Percentiles rank a stretch among this genome's conserved stretches.
Evolutionary conservation across 2,888 invertebrate species (phyloP).

Genomic region (Brenthis hecate): DNA sequence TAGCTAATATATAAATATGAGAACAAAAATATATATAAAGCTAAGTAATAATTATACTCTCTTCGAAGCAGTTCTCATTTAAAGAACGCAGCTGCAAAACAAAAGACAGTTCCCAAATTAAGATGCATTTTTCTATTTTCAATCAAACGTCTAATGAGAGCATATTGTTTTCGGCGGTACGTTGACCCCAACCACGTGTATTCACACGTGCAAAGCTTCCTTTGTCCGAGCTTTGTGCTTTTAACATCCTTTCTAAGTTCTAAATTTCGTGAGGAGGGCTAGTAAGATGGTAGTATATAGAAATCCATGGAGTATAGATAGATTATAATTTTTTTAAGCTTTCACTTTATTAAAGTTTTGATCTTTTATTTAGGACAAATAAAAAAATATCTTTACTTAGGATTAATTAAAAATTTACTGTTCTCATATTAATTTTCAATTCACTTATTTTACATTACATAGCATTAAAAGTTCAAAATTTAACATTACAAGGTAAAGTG

Average conservation of each 20-base stretch:
- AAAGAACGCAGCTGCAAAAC: constrained; percentile 65
- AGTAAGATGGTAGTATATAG: constrained; percentile 46
- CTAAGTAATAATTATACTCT: not conserved
- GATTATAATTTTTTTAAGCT: not conserved
- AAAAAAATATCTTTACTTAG: not conserved
- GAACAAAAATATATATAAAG: too few species aligned
- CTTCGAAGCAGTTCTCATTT: constrained; percentile 16
- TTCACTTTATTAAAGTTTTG: too few species aligned
- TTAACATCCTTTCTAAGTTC: constrained; percentile 61
- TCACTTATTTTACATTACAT: too few species aligned
- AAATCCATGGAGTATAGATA: constrained; percentile 42
- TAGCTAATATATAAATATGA: not conserved
- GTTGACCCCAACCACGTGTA: constrained; percentile 71
- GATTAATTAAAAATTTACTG: too few species aligned
- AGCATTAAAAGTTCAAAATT: too few species aligned
- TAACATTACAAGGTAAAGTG: too few species aligned
- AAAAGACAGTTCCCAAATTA: constrained; percentile 51
- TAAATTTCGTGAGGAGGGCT: constrained; percentile 66
- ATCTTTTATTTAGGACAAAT: too few species aligned
- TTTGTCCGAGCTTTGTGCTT: constrained; percentile 70
- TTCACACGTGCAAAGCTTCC: constrained; percentile 65
- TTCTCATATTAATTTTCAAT: too few species aligned
- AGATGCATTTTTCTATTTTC: constrained; percentile 44
- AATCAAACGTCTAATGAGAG: constrained; percentile 54
- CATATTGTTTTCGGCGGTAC: constrained; percentile 67